These are phyloP conservation scores for Chrysolina haemoptera DNA, from an alignment of 2,888 invertebrate genomes.

Conservation along the genomic window DNA sequence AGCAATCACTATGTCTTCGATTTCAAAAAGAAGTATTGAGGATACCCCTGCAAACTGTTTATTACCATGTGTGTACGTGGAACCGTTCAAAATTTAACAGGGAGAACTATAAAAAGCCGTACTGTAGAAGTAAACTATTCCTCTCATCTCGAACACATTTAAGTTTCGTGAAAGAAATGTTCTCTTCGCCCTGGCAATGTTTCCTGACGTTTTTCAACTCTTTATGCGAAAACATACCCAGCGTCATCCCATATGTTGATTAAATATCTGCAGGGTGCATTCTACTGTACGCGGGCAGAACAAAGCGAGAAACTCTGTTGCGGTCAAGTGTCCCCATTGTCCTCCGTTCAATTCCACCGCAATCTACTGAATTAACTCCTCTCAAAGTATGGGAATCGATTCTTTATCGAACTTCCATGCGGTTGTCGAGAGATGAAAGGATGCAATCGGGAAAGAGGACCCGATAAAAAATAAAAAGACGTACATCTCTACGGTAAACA, in stretches of 20 bases:
- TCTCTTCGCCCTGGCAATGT: too few species aligned
- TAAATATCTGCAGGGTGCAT: slow-evolving; percentile 50
- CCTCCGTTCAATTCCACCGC: slow-evolving; percentile 52
- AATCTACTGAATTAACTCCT: slow-evolving; percentile 48
- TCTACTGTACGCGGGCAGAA: slow-evolving; percentile 41
- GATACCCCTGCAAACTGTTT: too few species aligned
- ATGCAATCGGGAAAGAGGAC: background rate
- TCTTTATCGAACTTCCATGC: slow-evolving; percentile 34
- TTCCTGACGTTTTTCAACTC: too few species aligned
- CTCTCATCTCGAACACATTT: too few species aligned
- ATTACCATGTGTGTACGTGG: too few species aligned
- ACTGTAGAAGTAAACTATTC: too few species aligned
- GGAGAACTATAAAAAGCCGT: too few species aligned
- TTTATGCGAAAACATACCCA: too few species aligned
- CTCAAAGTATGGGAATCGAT: slow-evolving; percentile 41
- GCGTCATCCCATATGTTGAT: slow-evolving; percentile 34
- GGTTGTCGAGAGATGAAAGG: slow-evolving; percentile 15
- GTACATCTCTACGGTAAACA: background rate
- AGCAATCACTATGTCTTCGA: too few species aligned
- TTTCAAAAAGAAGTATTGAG: too few species aligned
- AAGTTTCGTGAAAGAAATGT: too few species aligned
- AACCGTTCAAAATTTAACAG: too few species aligned
- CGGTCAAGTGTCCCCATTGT: slow-evolving; percentile 50
- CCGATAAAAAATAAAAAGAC: background rate
- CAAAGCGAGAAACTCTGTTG: slow-evolving; percentile 58